These are phyloP conservation scores for Hippocampus abdominalis DNA, from an alignment of 2,113 vertebrate species.

Conservation along the genomic window DNA sequence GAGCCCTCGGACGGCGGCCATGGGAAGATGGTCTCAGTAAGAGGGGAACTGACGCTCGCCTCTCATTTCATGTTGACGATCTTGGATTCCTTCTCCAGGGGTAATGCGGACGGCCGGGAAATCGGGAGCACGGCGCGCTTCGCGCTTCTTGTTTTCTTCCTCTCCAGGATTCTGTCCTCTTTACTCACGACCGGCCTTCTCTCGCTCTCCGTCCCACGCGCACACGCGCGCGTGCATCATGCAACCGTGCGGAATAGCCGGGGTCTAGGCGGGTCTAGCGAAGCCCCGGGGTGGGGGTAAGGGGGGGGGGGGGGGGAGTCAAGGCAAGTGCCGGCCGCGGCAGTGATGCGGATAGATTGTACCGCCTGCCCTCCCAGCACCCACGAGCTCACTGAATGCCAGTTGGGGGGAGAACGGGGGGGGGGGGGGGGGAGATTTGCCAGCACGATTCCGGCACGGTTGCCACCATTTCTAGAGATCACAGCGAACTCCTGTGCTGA, in stretches of 20 bases:
- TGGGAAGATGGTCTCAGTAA: conserved; percentile 83
- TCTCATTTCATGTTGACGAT: conserved; percentile 90
- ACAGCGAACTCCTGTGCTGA: conserved; percentile 50
- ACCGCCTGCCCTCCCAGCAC: conserved; percentile 46
- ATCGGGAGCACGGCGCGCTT: conserved; percentile 57
- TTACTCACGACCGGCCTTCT: conserved; percentile 17
- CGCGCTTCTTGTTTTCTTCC: conserved; percentile 41
- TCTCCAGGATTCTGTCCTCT: conserved; percentile 47
- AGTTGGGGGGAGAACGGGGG: conserved; percentile 40
- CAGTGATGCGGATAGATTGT: conserved; percentile 86
- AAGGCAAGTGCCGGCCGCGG: conserved; percentile 68
- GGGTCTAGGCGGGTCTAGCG: conserved; percentile 49
- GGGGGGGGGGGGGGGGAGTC: conserved; percentile 80
- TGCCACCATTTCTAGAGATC: no score
- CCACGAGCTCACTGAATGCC: conserved; percentile 66
- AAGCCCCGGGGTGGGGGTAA: conserved; percentile 69
- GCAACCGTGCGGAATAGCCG: conserved; percentile 16
- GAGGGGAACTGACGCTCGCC: conserved; percentile 84
- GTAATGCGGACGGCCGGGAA: conserved; percentile 75
- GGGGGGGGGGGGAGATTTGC: conserved; percentile 55
- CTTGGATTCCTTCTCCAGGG: conserved; percentile 84
- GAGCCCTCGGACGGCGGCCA: conserved; percentile 71
- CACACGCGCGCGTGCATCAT: conserved; percentile 16
- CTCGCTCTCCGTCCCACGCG: conserved; percentile 15
- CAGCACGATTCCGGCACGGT: no score